Base-by-base conservation (phyloP, 2,113 vertebrate genomes). In the Eubucco bourcierii region DNA sequence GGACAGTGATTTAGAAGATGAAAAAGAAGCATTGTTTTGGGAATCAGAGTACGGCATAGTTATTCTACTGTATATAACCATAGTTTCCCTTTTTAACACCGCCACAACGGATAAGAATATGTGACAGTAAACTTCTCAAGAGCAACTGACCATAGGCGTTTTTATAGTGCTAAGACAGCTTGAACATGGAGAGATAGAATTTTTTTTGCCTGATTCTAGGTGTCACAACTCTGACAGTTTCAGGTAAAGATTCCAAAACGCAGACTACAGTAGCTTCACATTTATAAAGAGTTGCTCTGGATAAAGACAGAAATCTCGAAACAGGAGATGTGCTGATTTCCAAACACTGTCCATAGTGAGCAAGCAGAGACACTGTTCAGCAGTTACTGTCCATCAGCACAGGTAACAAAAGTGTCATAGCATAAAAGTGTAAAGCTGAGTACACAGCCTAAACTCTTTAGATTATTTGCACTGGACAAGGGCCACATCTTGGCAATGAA, bases 401-500 rank as follows among this genome's bases (percentile, higher is more conserved):
- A 52, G 16, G 19, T 67, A 56, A 79, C 15, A 63, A 34, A 78
- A 72, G 12, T 39, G 10, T 5, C 65, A 50, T 15, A 23, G 63
- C 78, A 72, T 80, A 50, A 65, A 84, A 50, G 33, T 0, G 0
- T 53, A 88, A 94, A 78, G 19, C 28, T 29, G 53, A 59, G 8
- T 19, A n/a, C 8, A 44, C 63, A 93, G 59, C 47, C 44, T 67
- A 63, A 89, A 70, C 7, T 66, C 41, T 79, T 66, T 47, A 80
- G 46, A 10, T 24, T 94, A 72, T 59, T 39, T 64, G 47, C 34
- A 19, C 4, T 90, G 88, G 94, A 81, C 41, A 81, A 66, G 27
- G 83, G 72, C 67, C 84, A 64, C 74, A 80, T 31, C 77, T 87
- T 92, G 87, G 84, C 78, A 87, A 50, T 10, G 65, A 87, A 78